Evolutionary conservation across 2,888 invertebrate species (phyloP), one percentile per base, ranked within the genome.

Genomic region (Rhagonycha fulva): DNA sequence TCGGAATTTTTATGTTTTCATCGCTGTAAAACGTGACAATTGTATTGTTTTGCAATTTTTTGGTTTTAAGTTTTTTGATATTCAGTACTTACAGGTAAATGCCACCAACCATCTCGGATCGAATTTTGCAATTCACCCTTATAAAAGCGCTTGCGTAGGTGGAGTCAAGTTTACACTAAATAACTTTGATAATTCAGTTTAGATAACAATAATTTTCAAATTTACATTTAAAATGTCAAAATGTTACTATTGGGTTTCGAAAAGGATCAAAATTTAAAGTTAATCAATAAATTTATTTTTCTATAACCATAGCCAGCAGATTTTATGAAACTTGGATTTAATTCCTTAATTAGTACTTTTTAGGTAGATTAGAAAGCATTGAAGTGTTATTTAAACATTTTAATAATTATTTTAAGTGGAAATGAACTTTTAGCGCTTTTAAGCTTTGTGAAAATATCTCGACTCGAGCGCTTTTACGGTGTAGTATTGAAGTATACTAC

Each of bases 401-500:
- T n/a, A n/a, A 47, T 47, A 47, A 47, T 47, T 47, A n/a, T 66
- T 66, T n/a, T 11, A 26, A 23, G n/a, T 12, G 12, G 12, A 24
- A 4, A 66, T 24, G 12, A 66, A 66, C 26, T 24, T 66, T 66
- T 19, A 24, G 62, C 14, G 26, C 24, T 72, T 81, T 83, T 82
- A 72, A 75, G 82, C 78, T 71, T 75, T 84, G 85, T 85, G 79
- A 84, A 82, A 68, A 81, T 81, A 71, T 78, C 82, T 82, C 78
- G 62, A 71, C 70, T 62, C 78, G 78, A 82, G 82, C 82, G 84
- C 84, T 81, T 84, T 85, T 78, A 78, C 81, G 85, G 84, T 81
- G 81, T 82, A 83, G 81, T 82, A 82, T 81, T 81, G 81, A 84
- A 82, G 81, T 81, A 82, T 80, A 83, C 82, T 81, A 83, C 83